These are phyloP conservation scores for Phortica magna DNA, from an alignment of 2,888 invertebrate genomes.

Conservation along the genomic window DNA sequence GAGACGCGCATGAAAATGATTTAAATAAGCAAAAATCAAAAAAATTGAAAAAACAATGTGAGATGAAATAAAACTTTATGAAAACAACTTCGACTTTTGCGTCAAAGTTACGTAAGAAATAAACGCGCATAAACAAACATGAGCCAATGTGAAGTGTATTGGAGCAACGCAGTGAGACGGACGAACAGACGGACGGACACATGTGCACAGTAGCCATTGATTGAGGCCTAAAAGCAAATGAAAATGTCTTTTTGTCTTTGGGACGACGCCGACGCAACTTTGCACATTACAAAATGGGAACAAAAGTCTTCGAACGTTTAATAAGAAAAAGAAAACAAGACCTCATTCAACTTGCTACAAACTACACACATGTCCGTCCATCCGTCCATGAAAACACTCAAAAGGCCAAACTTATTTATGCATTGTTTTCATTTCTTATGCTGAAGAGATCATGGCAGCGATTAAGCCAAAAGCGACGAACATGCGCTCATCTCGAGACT, in stretches of 20 bases:
- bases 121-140: not conserved
- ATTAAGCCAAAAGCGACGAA: too few species aligned
- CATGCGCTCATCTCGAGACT: too few species aligned
- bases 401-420: too few species aligned
- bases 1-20: not conserved
- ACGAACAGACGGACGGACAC: not conserved
- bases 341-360: too few species aligned
- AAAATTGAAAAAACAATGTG: not conserved
- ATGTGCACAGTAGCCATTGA: not conserved
- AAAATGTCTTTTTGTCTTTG: too few species aligned
- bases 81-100: not conserved
- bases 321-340: not conserved
- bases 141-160: constrained; percentile 1
- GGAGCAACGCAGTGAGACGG: not conserved
- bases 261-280: not conserved
- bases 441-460: too few species aligned
- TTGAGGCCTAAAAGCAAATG: not conserved
- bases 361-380: too few species aligned
- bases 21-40: not conserved
- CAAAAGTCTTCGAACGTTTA: not conserved
- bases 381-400: too few species aligned
- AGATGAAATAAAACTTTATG: not conserved
- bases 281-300: not conserved
- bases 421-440: too few species aligned
- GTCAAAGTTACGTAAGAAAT: constrained; percentile 11